Evolutionary conservation across 2,797 vertebrate genomes (phyloP).

Genomic region (Rhynchonycteris naso): DNA sequence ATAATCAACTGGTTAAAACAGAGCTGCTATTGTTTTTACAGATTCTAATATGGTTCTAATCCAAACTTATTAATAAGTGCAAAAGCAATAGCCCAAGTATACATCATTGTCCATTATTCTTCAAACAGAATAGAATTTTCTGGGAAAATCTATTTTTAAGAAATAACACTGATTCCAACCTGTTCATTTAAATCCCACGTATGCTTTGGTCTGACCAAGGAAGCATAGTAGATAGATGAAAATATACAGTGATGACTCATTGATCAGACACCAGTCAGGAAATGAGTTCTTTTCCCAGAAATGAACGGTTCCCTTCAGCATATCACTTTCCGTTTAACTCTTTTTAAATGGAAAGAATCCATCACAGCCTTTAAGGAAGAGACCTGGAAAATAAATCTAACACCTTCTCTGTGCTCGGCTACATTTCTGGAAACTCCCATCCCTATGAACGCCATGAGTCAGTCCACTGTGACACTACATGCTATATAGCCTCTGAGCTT

Average conservation of each 20-base stretch:
- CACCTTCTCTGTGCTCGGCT: background rate
- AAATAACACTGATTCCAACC: background rate
- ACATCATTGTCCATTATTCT: background rate
- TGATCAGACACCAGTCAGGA: background rate
- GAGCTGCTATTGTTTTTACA: background rate
- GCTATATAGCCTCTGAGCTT: background rate
- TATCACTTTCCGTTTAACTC: background rate
- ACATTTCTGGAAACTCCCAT: background rate
- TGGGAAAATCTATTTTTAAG: conserved; percentile 15
- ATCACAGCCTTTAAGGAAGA: background rate
- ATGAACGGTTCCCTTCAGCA: background rate
- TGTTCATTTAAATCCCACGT: background rate
- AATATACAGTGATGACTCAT: background rate
- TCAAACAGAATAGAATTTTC: conserved; percentile 9
- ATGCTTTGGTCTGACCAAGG: background rate
- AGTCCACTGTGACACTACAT: background rate
- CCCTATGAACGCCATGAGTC: background rate
- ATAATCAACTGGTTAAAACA: background rate
- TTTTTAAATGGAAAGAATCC: background rate
- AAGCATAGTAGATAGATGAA: background rate
- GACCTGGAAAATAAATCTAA: background rate
- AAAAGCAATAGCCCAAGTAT: background rate
- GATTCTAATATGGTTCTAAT: background rate
- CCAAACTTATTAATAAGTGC: background rate
- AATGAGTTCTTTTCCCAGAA: background rate